Conservation (phyloP, 2,797 vertebrate genomes). For the Vireo griseus region DNA sequence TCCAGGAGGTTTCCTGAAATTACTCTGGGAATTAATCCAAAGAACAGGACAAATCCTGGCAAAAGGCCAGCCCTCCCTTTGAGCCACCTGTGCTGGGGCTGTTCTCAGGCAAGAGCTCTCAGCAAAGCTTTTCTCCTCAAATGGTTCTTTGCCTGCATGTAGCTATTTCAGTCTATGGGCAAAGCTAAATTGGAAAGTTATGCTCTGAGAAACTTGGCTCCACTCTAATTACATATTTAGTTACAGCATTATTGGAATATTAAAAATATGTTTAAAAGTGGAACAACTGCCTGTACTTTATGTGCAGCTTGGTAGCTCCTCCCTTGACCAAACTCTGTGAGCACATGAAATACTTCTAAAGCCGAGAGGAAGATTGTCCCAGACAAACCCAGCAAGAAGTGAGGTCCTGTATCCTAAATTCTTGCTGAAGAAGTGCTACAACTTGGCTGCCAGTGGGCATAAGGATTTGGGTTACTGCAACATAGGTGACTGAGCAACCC, state of each 20-base stretch:
- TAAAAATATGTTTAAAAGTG: not conserved
- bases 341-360: not conserved
- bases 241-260: not conserved
- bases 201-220: not conserved
- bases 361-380: not conserved
- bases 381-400: not conserved
- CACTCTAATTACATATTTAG: not conserved
- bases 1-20: not conserved
- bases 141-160: not conserved
- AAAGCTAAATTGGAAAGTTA: not conserved
- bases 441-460: not conserved
- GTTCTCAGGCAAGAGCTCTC: not conserved
- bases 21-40: not conserved
- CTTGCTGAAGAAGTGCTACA: not conserved
- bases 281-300: not conserved
- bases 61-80: not conserved
- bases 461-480: not conserved
- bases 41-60: conserved; percentile 1
- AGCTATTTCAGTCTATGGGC: not conserved
- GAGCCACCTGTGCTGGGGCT: not conserved
- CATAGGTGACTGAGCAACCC: not conserved
- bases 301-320: not conserved
- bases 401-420: not conserved
- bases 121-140: not conserved
- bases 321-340: fast-evolving